A percentile compares a stretch with the other conserved stretches of the same genome.
phyloP scores from a whole-genome alignment of 2,797 vertebrate species.

The Agapornis canus region DNA sequence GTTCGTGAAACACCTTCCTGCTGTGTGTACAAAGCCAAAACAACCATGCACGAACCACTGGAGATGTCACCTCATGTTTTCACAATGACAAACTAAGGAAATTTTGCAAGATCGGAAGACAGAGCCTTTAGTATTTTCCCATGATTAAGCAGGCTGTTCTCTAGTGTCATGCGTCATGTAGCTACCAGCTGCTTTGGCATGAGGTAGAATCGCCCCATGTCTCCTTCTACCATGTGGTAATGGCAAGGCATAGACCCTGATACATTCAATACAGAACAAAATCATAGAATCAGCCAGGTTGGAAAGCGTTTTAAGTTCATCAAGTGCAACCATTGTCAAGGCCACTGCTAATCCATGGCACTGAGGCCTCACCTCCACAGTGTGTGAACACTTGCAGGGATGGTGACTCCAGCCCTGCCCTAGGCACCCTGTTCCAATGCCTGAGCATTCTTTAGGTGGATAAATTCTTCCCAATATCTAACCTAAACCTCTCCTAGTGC shows the following conservation, averaged over 20 bases:
- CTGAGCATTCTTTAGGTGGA: neutral
- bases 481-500: neutral
- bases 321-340: neutral
- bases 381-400: neutral
- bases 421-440: neutral
- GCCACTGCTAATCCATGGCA: neutral
- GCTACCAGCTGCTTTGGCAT: neutral
- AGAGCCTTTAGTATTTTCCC: neutral
- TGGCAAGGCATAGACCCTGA: neutral
- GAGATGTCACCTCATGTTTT: neutral
- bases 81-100: neutral
- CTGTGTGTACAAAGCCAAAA: neutral
- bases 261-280: neutral
- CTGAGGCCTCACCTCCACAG: fast-evolving
- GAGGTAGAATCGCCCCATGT: neutral
- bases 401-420: neutral
- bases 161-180: neutral
- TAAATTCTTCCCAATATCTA: neutral
- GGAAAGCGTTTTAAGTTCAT: neutral
- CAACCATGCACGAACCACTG: neutral
- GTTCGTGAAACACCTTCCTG: neutral
- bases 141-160: neutral
- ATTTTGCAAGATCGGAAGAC: neutral
- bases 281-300: neutral
- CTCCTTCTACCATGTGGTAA: neutral